Conservation (phyloP, 2,888 invertebrate genomes). For the Salticus scenicus region DNA sequence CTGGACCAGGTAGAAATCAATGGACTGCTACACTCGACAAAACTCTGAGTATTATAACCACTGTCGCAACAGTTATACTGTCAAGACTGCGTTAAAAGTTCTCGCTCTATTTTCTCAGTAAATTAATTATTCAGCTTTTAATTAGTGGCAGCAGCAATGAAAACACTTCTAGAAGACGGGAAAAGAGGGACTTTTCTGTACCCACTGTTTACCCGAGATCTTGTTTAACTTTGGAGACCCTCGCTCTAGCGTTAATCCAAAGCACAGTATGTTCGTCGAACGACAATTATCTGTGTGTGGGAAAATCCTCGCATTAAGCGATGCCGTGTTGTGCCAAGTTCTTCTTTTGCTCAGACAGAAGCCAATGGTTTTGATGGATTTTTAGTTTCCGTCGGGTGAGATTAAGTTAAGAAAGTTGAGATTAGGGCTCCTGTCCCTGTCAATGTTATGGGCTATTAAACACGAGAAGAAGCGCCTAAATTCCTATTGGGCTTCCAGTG, state of each 20-base stretch:
- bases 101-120: conserved; percentile 69
- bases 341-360: conserved; percentile 23
- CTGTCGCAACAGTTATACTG: conserved; percentile 68
- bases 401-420: conserved; percentile 60
- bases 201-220: conserved; percentile 61
- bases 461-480: neutral
- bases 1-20: conserved; percentile 49
- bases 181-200: conserved; percentile 56
- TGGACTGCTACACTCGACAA: conserved; percentile 36
- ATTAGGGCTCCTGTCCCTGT: conserved; percentile 30
- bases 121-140: conserved; percentile 69
- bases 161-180: conserved; percentile 66
- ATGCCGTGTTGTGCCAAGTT: conserved; percentile 19
- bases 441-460: conserved; percentile 45
- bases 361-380: conserved; percentile 45
- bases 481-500: neutral
- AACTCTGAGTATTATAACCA: conserved; percentile 52
- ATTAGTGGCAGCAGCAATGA: conserved; percentile 65
- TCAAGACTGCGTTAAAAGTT: conserved; percentile 63
- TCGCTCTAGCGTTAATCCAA: conserved; percentile 47
- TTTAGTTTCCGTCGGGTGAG: conserved; percentile 62
- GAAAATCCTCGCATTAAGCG: conserved; percentile 52
- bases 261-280: conserved; percentile 26
- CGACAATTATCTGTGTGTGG: conserved; percentile 65
- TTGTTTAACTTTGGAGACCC: conserved; percentile 64